Evolutionary conservation across 2,113 vertebrate genomes (phyloP), one percentile per base, ranked within the genome.

Genomic region (Pseudopodoces humilis): DNA sequence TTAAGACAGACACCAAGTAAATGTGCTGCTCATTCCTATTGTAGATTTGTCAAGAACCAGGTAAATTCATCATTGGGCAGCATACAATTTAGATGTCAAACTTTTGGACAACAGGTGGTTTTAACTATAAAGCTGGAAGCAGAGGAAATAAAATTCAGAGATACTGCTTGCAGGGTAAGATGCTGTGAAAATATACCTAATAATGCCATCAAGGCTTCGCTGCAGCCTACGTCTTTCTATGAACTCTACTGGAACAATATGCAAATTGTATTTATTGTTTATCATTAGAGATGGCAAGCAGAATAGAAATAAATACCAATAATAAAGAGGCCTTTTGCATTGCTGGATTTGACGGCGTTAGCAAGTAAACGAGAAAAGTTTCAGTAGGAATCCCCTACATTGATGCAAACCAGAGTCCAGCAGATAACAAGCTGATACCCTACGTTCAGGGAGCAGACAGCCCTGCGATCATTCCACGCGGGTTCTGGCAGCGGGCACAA

Each of bases 391-490:
- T 20, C 7, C 11, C 12, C 13, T 37, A 2, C 4, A 6, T 1
- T 3, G 44, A 37, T 4, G 14, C 15, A 71, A 72, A 62, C 27
- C 1, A 11, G 37, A 30, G 7, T 2, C 20, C 1, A 2, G 27
- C 21, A 47, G 62, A 37, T 2, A 12, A n/a, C 28, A 41, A 20
- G 2, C 12, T 10, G 62, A 6, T 11, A 5, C 11, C 58, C 35
- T 7, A 0, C 0, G 4, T 6, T 37, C 39, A 27, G 28, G 18
- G 19, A 33, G 25, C 35, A 15, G 39, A 3, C 9, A 60, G 52
- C 14, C 21, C 10, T 7, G 9, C 5, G 2, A 11, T 10, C 65
- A 4, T 25, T 9, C 39, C 60, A 35, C 7, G 11, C 9, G 28
- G 50, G 25, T 9, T 20, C 27, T 6, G 24, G 65, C 78, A 63